Conservation (phyloP, 2,888 invertebrate species). For the Therioaphis trifolii region DNA sequence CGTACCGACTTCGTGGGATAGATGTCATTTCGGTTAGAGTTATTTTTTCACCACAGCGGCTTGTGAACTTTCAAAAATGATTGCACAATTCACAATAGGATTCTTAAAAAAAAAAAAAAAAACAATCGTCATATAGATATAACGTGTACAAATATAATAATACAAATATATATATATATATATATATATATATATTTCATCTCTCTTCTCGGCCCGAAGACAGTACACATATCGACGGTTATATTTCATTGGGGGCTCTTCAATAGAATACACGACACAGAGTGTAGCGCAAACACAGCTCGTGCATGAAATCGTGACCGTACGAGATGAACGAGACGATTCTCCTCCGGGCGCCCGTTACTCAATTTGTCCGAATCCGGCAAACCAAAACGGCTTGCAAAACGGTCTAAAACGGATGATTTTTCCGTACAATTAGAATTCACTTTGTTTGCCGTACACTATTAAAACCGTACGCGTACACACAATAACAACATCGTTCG, state of each 20-base stretch:
- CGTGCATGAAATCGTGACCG: slow-evolving; percentile 60
- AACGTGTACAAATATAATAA: too few species aligned
- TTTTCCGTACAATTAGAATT: slow-evolving; percentile 13
- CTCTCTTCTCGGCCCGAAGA: background rate
- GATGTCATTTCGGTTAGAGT: slow-evolving; percentile 3
- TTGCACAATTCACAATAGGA: slow-evolving; percentile 29
- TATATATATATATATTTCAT: background rate
- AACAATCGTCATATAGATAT: background rate
- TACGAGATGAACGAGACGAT: slow-evolving; percentile 20
- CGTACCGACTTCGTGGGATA: background rate
- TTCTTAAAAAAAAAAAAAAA: background rate
- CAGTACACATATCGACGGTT: slow-evolving; percentile 46
- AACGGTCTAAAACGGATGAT: slow-evolving; percentile 7
- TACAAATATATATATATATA: background rate
- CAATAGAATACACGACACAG: slow-evolving; percentile 42
- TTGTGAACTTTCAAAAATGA: slow-evolving; percentile 33
- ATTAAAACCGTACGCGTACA: too few species aligned
- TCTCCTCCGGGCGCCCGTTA: slow-evolving; percentile 15
- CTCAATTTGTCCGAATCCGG: slow-evolving; percentile 35
- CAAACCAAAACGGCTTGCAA: slow-evolving; percentile 40
- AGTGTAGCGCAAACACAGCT: slow-evolving; percentile 2
- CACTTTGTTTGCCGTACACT: background rate
- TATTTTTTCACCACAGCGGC: background rate
- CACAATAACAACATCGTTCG: background rate
- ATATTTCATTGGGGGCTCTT: slow-evolving; percentile 38